Evolutionary conservation across 2,888 invertebrate genomes (phyloP), one percentile per base, ranked within the genome.

Genomic region (Acleris literana): DNA sequence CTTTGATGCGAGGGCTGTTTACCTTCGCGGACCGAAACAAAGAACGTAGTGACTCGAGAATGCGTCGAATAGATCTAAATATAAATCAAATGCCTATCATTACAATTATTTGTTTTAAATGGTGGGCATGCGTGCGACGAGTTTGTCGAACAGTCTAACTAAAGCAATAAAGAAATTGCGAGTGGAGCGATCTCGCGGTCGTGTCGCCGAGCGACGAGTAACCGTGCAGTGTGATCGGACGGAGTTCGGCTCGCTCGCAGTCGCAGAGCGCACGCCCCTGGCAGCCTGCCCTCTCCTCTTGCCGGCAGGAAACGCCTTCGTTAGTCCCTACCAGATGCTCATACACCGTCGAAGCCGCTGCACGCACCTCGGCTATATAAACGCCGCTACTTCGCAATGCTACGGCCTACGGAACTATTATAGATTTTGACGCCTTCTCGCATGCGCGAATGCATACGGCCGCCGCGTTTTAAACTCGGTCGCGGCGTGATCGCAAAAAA

Each of bases 381-480:
- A 80, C 78, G 76, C 73, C 76, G 75, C 77, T 80, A 80, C 76
- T 86, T 83, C 78, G 83, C 84, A 84, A 84, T 83, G 74, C 79
- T 82, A 80, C 81, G 84, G 87, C 86, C 85, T 84, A 76, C 81
- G 79, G 74, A 88, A 90, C 86, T 91, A 91, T 85, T 91, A 91
- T 90, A 91, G 91, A 90, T 92, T 92, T 90, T 89, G 90, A 92
- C 90, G 88, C 86, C 86, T 87, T 82, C 86, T 91, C 90, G 92
- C 92, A 92, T 92, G 92, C 92, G 92, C 91, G 87, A 89, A 86
- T 92, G 86, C 88, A 90, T 90, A 90, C 85, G 88, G 82, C 89
- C 87, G 90, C 92, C 90, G 89, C 90, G 90, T 90, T 92, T 88
- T 82, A 87, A 92, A 91, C 90, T 88, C 85, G 84, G 87, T 84